Conservation (phyloP, 2,113 vertebrate species). For the Larimichthys crocea region DNA sequence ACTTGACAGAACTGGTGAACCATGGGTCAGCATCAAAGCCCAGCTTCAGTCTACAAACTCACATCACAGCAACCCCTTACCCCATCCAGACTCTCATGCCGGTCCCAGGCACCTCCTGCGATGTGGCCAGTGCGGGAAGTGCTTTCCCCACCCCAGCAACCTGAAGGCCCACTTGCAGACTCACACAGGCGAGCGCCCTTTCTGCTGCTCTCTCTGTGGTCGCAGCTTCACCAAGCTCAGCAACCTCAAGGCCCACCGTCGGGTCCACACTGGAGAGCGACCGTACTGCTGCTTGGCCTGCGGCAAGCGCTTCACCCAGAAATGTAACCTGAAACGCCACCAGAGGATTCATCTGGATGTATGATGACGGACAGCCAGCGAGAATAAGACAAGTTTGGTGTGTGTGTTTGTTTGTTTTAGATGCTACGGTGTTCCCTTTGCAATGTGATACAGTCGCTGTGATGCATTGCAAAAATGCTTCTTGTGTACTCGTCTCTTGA, state of each 20-base stretch:
- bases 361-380: conserved; percentile 28
- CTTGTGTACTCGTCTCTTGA: conserved; percentile 18
- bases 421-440: conserved; percentile 2
- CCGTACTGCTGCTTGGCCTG: conserved; percentile 85
- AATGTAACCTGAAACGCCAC: conserved; percentile 85
- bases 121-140: conserved; percentile 83
- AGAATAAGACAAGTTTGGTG: neutral
- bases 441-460: neutral
- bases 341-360: conserved; percentile 83
- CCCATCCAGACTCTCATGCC: conserved; percentile 37
- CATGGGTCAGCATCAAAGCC: conserved; percentile 60
- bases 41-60: conserved; percentile 61
- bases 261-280: conserved; percentile 84
- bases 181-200: conserved; percentile 83
- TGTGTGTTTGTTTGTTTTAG: conserved; percentile 18
- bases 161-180: conserved; percentile 82
- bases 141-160: conserved; percentile 84
- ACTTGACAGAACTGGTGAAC: conserved; percentile 54
- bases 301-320: conserved; percentile 86
- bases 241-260: conserved; percentile 85
- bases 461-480: conserved; percentile 15
- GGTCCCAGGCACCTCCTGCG: conserved; percentile 65
- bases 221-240: conserved; percentile 86
- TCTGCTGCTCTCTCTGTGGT: conserved; percentile 84
- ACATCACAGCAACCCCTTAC: conserved; percentile 25